Percentiles rank a stretch among this genome's conserved stretches.
Evolutionary conservation across 2,113 vertebrate species (phyloP).

Genomic region (Plecotus auritus): DNA sequence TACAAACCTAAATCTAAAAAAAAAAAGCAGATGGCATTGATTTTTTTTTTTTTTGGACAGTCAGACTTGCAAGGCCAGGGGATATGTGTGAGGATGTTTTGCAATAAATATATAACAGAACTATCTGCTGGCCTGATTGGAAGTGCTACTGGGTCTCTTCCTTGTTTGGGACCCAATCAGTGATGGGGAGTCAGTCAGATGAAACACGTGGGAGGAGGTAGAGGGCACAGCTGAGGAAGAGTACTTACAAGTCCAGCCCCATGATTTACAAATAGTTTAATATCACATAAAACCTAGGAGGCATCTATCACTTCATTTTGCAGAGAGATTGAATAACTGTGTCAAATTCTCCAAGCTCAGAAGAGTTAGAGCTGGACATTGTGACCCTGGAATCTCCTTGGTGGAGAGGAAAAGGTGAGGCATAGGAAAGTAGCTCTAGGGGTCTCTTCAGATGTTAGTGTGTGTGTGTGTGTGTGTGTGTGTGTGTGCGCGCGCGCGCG

Average conservation of each 20-base stretch:
- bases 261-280: neutral
- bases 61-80: neutral
- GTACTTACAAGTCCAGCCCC: neutral
- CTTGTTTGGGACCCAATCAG: neutral
- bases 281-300: neutral
- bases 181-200: neutral
- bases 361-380: neutral
- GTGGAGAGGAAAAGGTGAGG: neutral
- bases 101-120: accelerated
- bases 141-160: neutral
- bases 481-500: neutral
- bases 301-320: neutral
- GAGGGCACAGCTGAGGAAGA: neutral
- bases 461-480: neutral
- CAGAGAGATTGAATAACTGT: neutral
- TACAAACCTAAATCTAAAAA: neutral
- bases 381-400: neutral
- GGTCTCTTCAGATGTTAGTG: neutral
- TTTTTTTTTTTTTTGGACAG: neutral
- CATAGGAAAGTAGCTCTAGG: neutral
- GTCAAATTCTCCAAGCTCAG: neutral
- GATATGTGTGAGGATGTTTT: neutral
- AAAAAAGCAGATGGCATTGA: neutral
- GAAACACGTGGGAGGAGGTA: neutral
- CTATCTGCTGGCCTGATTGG: neutral